A percentile compares a stretch with the other conserved stretches of the same genome.
phyloP scores from a whole-genome alignment of 1,140 invertebrate species.

The Maconellicoccus hirsutus region DNA sequence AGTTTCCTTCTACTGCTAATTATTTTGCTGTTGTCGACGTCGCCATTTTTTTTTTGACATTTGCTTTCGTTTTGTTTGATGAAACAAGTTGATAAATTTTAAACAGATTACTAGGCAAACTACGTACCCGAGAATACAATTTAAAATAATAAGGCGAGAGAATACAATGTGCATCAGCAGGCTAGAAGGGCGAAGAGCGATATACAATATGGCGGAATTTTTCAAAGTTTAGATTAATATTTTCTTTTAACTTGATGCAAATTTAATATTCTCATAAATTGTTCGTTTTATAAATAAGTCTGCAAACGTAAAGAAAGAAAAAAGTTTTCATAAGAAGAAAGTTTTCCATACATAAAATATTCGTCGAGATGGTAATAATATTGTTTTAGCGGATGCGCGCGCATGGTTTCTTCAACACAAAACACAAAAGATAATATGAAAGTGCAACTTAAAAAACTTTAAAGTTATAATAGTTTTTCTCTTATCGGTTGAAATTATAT shows the following conservation, averaged over 20 bases:
- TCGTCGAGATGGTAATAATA: slow-evolving; percentile 18
- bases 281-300: slow-evolving; percentile 22
- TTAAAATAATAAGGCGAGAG: no score
- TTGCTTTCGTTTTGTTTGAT: no score
- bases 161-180: no score
- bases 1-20: no score
- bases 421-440: slow-evolving; percentile 19
- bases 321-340: slow-evolving; percentile 12
- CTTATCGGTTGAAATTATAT: slow-evolving; percentile 22
- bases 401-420: background rate
- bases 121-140: no score
- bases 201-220: slow-evolving; percentile 1
- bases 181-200: no score
- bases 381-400: slow-evolving; percentile 10
- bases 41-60: no score
- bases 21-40: no score
- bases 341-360: slow-evolving; percentile 19
- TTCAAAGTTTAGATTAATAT: slow-evolving; percentile 21
- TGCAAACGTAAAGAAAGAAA: slow-evolving; percentile 2
- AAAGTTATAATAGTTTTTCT: slow-evolving; percentile 20
- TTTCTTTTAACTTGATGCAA: slow-evolving; percentile 22
- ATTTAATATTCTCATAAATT: slow-evolving; percentile 23
- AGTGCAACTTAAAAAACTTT: slow-evolving; percentile 18
- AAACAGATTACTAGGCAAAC: no score
- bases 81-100: no score